Conservation (phyloP, 2,113 vertebrate genomes). For the Zapornia atra region DNA sequence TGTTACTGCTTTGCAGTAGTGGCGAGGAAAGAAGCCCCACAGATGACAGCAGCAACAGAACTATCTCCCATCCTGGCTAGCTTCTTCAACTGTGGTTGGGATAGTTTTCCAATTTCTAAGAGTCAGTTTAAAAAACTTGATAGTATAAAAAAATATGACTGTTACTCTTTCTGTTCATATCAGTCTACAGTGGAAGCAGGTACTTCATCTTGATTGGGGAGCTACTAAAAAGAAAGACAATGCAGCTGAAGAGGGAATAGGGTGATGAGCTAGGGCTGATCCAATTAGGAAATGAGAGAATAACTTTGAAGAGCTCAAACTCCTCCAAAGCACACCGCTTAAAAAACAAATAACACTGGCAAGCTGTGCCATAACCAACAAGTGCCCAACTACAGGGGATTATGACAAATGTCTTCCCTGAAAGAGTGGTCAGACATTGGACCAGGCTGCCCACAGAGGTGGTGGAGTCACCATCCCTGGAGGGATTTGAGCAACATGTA, state of each 20-base stretch:
- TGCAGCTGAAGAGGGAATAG: neutral
- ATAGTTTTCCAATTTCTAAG: neutral
- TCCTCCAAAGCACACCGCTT: neutral
- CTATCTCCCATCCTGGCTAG: neutral
- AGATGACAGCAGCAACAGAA: neutral
- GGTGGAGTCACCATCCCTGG: too few species aligned
- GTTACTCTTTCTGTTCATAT: neutral
- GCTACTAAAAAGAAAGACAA: neutral
- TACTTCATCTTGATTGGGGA: neutral
- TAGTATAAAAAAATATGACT: neutral
- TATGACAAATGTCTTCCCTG: too few species aligned
- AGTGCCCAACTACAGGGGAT: neutral
- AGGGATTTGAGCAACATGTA: too few species aligned
- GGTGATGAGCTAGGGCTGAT: neutral
- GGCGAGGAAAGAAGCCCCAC: rapidly evolving
- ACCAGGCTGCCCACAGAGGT: too few species aligned
- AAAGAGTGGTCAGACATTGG: too few species aligned
- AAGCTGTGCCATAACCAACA: neutral
- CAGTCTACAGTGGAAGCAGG: neutral
- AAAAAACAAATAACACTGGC: neutral
- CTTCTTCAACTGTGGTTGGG: neutral
- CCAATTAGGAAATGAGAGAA: neutral
- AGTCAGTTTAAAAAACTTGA: neutral
- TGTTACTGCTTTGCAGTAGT: neutral
- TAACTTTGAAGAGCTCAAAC: neutral